Conservation (phyloP, 2,797 vertebrate species). For the Falco novaeseelandiae region DNA sequence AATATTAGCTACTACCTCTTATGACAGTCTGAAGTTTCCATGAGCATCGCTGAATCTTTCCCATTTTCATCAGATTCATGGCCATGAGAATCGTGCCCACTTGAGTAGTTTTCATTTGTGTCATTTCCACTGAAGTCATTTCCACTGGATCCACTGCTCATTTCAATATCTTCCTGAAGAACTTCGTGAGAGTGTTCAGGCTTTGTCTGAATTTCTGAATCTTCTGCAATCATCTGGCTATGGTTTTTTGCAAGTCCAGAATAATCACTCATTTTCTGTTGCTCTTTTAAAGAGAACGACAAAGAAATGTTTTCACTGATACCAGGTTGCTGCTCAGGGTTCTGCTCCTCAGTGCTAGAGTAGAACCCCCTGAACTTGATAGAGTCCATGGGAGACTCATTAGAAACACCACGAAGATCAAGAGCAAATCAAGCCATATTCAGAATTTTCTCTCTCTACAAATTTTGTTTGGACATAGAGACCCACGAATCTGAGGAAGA, state of each 20-base stretch:
- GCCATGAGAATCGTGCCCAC: conserved; percentile 83
- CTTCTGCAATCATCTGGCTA: conserved; percentile 77
- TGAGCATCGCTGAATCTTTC: conserved; percentile 83
- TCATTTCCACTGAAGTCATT: conserved; percentile 82
- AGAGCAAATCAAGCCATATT: conserved; percentile 53
- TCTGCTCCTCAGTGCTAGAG: conserved; percentile 74
- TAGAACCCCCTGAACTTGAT: conserved; percentile 52
- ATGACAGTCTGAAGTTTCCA: conserved; percentile 81
- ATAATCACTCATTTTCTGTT: conserved; percentile 81
- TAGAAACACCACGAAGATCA: conserved; percentile 21
- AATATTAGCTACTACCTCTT: conserved; percentile 80
- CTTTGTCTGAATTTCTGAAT: conserved; percentile 78
- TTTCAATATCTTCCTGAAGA: conserved; percentile 88
- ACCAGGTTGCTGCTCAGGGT: conserved; percentile 57
- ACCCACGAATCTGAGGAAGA: conserved; percentile 43
- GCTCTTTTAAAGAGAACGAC: conserved; percentile 59
- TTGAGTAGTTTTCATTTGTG: conserved; percentile 83
- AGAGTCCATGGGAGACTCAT: conserved; percentile 35
- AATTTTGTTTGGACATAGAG: not conserved
- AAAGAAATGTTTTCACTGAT: conserved; percentile 40
- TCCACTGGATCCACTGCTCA: conserved; percentile 86
- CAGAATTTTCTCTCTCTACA: not conserved
- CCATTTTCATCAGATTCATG: conserved; percentile 83
- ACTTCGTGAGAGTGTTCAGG: conserved; percentile 56
- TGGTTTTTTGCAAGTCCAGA: conserved; percentile 69